These are phyloP conservation scores for Aphis gossypii DNA, from an alignment of 1,140 invertebrate species.

Conservation along the genomic window DNA sequence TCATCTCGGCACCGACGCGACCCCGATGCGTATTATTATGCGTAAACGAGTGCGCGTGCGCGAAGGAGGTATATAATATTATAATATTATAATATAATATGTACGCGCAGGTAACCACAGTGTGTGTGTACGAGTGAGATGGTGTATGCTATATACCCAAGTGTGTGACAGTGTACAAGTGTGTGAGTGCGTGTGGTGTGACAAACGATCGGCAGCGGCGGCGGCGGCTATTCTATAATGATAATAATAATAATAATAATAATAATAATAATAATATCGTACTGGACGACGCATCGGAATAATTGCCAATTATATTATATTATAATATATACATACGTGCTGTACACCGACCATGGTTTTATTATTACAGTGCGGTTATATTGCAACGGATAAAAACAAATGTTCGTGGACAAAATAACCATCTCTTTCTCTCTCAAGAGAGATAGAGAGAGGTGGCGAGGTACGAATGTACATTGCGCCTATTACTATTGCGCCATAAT, in stretches of 20 bases:
- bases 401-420: neutral
- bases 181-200: neutral
- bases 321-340: neutral
- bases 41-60: neutral
- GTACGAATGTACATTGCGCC: neutral
- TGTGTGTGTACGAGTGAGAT: neutral
- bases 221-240: neutral
- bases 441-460: too few species aligned
- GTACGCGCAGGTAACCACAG: too few species aligned
- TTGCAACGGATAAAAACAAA: neutral
- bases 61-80: neutral
- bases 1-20: slow-evolving; percentile 31
- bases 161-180: neutral
- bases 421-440: neutral
- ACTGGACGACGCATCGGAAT: neutral
- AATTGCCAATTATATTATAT: slow-evolving; percentile 20
- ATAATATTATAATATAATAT: neutral
- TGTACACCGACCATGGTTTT: neutral
- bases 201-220: neutral
- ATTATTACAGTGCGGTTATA: neutral
- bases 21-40: neutral
- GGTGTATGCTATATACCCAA: neutral
- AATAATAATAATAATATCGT: neutral
- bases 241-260: neutral
- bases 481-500: neutral